Conservation (phyloP, 2,888 invertebrate genomes). For the Eurytoma adleriae region DNA sequence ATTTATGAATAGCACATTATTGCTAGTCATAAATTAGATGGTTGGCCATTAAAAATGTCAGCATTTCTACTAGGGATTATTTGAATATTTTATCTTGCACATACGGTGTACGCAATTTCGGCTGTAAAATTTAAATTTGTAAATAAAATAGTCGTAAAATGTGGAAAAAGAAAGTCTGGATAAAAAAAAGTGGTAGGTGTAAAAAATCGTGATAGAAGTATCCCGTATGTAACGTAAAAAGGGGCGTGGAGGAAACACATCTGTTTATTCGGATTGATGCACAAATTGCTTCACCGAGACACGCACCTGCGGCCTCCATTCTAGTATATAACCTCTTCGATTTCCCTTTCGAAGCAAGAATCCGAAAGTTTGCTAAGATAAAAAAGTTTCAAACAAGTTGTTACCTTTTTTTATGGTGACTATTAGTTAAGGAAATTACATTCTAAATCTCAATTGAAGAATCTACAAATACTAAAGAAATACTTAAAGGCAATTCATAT, state of each 20-base stretch:
- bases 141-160: too few relatives aligned
- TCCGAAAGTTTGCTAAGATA: slow-evolving; percentile 2
- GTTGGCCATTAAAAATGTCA: too few relatives aligned
- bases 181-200: too few relatives aligned
- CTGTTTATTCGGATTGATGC: slow-evolving; percentile 72
- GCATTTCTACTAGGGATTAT: too few relatives aligned
- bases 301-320: slow-evolving; percentile 68
- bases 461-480: too few relatives aligned
- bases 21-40: too few relatives aligned
- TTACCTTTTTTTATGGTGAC: neutral
- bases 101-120: too few relatives aligned
- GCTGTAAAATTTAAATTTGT: too few relatives aligned
- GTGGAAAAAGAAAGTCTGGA: too few relatives aligned
- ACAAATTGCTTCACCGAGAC: slow-evolving; percentile 68
- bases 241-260: slow-evolving; percentile 62
- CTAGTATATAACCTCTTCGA: slow-evolving; percentile 23
- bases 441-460: neutral
- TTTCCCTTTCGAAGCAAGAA: slow-evolving; percentile 24
- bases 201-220: neutral
- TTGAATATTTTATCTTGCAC: too few relatives aligned
- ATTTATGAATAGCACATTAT: too few relatives aligned
- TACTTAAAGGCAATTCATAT: too few relatives aligned
- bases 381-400: neutral
- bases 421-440: neutral
- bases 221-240: neutral